phyloP scores from a whole-genome alignment of 2,797 vertebrate species.

The Picus viridis region DNA sequence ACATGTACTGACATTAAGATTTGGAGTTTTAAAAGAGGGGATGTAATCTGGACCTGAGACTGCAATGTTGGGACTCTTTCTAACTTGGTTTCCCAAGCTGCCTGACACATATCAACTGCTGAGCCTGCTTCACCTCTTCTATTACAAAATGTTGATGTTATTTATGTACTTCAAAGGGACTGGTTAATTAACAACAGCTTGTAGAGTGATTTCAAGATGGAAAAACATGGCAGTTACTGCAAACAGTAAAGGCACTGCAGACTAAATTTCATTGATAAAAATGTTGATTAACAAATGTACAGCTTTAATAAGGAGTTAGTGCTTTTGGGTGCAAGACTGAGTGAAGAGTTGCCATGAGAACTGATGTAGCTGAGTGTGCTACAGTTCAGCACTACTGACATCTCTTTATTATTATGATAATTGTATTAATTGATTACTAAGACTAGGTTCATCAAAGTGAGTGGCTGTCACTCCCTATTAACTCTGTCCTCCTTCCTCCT shows the following conservation, averaged over 20 bases:
- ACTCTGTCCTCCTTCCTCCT: background rate
- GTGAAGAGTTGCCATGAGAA: slow-evolving; percentile 59
- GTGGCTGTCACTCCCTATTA: background rate
- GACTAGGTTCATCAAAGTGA: background rate
- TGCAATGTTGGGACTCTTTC: background rate
- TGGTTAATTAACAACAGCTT: slow-evolving; percentile 59
- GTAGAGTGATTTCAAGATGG: slow-evolving; percentile 43
- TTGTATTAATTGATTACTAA: slow-evolving; percentile 14
- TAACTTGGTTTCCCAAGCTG: background rate
- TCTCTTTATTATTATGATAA: slow-evolving; percentile 25
- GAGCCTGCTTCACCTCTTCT: slow-evolving; percentile 15
- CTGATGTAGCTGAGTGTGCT: background rate
- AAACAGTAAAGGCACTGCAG: slow-evolving; percentile 33
- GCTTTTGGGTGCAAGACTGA: slow-evolving; percentile 18
- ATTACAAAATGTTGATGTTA: slow-evolving; percentile 23
- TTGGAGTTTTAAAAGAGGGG: background rate
- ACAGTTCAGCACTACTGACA: background rate
- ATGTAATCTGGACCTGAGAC: background rate
- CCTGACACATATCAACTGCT: background rate
- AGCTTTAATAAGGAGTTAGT: slow-evolving; percentile 35
- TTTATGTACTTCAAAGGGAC: slow-evolving; percentile 8
- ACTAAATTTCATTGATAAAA: slow-evolving; percentile 56
- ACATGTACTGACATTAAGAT: background rate
- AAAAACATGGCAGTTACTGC: slow-evolving; percentile 50
- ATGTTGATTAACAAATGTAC: slow-evolving; percentile 59